phyloP scores from a whole-genome alignment of 2,113 vertebrate genomes.

The Xiphorhynchus elegans region DNA sequence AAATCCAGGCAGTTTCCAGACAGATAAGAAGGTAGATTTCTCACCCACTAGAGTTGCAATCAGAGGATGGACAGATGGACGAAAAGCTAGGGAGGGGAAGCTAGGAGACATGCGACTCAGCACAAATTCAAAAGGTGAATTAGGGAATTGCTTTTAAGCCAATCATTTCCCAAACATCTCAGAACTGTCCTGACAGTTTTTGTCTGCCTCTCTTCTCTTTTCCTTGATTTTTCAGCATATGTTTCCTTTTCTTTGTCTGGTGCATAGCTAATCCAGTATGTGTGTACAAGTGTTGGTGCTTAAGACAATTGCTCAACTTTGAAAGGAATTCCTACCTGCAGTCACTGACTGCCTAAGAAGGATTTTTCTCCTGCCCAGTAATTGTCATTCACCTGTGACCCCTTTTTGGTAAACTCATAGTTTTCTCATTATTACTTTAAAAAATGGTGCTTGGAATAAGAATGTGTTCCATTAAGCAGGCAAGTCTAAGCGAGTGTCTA shows the following conservation, averaged over 20 bases:
- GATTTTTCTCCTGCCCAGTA: neutral
- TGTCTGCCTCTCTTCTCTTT: neutral
- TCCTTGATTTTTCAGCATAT: neutral
- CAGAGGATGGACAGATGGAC: neutral
- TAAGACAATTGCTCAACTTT: neutral
- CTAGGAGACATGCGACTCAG: neutral
- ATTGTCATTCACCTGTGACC: constrained; percentile 31
- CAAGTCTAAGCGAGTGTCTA: constrained; percentile 25
- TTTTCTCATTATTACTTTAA: neutral
- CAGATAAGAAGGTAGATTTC: neutral
- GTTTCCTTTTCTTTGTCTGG: constrained; percentile 5
- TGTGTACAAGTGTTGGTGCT: neutral
- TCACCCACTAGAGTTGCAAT: neutral
- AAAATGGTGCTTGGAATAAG: neutral
- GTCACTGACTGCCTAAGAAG: neutral
- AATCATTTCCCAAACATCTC: neutral
- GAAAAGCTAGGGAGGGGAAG: neutral
- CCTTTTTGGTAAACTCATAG: neutral
- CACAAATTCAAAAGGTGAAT: neutral
- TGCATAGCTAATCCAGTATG: neutral
- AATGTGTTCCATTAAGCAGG: constrained; percentile 35
- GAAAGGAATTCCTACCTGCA: constrained; percentile 41
- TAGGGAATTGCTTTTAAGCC: neutral
- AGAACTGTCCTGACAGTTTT: neutral
- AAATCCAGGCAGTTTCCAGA: neutral